Conservation (phyloP, 2,113 vertebrate species). For the Plestiodon gilberti region DNA sequence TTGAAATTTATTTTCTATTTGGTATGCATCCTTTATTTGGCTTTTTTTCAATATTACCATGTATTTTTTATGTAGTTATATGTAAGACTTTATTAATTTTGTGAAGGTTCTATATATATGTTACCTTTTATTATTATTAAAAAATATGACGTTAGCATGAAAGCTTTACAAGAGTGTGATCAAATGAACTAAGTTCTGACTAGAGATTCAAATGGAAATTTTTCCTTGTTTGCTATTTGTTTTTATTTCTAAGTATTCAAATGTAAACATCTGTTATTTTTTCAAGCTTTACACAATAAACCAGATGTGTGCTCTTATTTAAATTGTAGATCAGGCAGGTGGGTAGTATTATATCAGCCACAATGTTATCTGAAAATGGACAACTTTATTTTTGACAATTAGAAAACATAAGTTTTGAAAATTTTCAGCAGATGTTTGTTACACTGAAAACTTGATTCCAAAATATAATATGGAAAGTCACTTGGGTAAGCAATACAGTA, state of each 20-base stretch:
- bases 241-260: constrained; percentile 64
- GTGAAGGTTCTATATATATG: neutral
- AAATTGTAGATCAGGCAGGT: constrained; percentile 74
- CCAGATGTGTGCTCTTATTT: constrained; percentile 77
- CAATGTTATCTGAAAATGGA: constrained; percentile 74
- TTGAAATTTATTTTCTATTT: neutral
- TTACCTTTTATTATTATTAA: constrained; percentile 27
- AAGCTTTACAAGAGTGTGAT: constrained; percentile 28
- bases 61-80: neutral
- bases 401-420: constrained; percentile 71
- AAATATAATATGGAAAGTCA: constrained; percentile 37
- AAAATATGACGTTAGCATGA: constrained; percentile 33
- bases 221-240: constrained; percentile 60
- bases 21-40: rapidly evolving
- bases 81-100: neutral
- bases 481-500: constrained; percentile 7
- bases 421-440: constrained; percentile 69
- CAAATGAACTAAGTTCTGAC: constrained; percentile 34
- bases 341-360: constrained; percentile 70
- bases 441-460: constrained; percentile 48
- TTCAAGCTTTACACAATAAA: constrained; percentile 65
- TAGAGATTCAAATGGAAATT: constrained; percentile 49
- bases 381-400: constrained; percentile 75
- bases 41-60: neutral
- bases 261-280: constrained; percentile 76